Percentiles rank a stretch among this genome's conserved stretches.
These are phyloP conservation scores for Herpetotheres cachinnans DNA, from an alignment of 2,113 vertebrate species.

Conservation along the genomic window DNA sequence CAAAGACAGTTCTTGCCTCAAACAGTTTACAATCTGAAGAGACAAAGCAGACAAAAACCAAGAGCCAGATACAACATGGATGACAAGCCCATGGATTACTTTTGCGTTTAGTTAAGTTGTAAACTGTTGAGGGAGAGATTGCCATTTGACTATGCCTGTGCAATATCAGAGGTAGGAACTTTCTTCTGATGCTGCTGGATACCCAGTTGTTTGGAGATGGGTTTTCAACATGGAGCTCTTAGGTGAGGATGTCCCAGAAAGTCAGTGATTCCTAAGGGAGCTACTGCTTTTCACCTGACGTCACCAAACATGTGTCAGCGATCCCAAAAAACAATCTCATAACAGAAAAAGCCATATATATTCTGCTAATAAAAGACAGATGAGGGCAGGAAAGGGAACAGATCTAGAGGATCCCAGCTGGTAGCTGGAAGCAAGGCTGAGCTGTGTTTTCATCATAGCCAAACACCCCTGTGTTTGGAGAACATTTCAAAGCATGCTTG, in stretches of 20 bases:
- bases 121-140: slow-evolving; percentile 20
- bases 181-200: not conserved
- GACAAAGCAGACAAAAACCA: slow-evolving; percentile 47
- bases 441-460: not conserved
- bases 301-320: not conserved
- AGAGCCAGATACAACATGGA: slow-evolving; percentile 33
- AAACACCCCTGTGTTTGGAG: not conserved
- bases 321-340: not conserved
- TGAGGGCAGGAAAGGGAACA: not conserved
- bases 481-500: not conserved
- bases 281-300: not conserved
- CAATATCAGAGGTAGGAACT: slow-evolving; percentile 23
- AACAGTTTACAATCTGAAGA: slow-evolving; percentile 50
- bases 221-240: not conserved
- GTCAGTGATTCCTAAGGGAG: not conserved
- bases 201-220: not conserved
- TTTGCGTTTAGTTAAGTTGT: slow-evolving; percentile 28
- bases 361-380: not conserved
- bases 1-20: slow-evolving; percentile 47
- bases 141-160: slow-evolving; percentile 11
- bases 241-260: not conserved
- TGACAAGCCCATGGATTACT: slow-evolving; percentile 43
- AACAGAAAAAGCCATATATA: not conserved
- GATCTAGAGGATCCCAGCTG: not conserved
- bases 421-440: not conserved